A percentile compares a stretch with the other conserved stretches of the same genome.
Evolutionary conservation across 2,113 vertebrate genomes (phyloP).

Genomic region (Canis aureus): DNA sequence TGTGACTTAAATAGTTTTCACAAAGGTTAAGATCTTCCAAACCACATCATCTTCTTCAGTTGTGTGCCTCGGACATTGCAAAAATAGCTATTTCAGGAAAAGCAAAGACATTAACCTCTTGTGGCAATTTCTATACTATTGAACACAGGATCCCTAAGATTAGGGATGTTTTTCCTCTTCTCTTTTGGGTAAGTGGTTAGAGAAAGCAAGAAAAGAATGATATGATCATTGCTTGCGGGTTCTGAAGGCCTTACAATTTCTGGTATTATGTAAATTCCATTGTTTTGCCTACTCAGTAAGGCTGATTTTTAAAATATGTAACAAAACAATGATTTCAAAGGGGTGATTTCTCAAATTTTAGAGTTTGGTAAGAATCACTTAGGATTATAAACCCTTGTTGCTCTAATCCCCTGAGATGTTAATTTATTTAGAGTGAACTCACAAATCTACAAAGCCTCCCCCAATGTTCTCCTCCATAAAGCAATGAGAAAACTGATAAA

Average conservation of each 20-base stretch:
- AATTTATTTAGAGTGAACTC: background rate
- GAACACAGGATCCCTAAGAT: background rate
- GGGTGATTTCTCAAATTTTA: background rate
- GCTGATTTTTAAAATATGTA: conserved; percentile 5
- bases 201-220: background rate
- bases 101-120: background rate
- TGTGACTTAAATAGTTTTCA: background rate
- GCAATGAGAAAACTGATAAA: background rate
- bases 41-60: background rate
- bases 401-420: background rate
- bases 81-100: background rate
- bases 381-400: background rate
- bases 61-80: background rate
- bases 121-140: background rate
- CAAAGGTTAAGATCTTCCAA: background rate
- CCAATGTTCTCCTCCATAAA: background rate
- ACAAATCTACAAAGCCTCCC: background rate
- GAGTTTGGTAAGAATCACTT: background rate
- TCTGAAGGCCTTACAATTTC: background rate
- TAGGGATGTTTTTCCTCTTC: background rate
- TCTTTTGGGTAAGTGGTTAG: background rate
- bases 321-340: background rate
- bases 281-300: background rate
- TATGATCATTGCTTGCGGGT: background rate
- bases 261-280: background rate